Conservation (phyloP, 2,888 invertebrate genomes). For the Drosophila peninsularis region DNA sequence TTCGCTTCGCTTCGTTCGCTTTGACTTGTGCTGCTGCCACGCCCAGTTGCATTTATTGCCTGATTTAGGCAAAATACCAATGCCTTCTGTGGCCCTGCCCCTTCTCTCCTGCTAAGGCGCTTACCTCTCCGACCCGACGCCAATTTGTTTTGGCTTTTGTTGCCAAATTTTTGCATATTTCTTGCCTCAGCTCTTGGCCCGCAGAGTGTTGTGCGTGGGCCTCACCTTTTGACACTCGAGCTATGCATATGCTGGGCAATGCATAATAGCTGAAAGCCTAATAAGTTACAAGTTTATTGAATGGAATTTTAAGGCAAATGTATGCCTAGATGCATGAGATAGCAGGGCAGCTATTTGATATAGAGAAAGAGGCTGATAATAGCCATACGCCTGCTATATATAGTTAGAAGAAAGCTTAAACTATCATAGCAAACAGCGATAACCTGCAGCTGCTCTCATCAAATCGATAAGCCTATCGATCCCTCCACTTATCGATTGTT, state of each 20-base stretch:
- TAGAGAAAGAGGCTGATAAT: not conserved
- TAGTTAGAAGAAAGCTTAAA: no score
- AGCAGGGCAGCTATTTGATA: no score
- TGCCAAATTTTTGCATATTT: constrained; percentile 26
- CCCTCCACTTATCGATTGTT: not conserved
- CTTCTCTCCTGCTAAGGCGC: constrained; percentile 48
- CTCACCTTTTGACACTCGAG: constrained; percentile 8
- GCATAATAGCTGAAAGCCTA: not conserved
- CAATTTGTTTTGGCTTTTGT: constrained; percentile 52
- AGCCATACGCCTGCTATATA: no score
- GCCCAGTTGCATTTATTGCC: constrained; percentile 61
- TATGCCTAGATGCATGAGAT: no score
- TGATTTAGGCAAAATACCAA: constrained; percentile 35
- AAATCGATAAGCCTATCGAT: not conserved
- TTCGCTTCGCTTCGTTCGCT: not conserved
- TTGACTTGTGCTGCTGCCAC: constrained; percentile 50
- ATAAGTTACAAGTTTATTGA: not conserved
- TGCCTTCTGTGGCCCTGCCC: not conserved
- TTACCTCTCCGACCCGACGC: constrained; percentile 42
- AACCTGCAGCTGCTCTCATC: no score
- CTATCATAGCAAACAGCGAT: no score
- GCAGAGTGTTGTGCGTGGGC: constrained; percentile 53
- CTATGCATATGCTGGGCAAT: constrained; percentile 18
- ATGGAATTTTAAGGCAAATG: no score
- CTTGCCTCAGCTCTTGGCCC: not conserved